phyloP scores from a whole-genome alignment of 2,797 vertebrate species.

The Meda fulgida region DNA sequence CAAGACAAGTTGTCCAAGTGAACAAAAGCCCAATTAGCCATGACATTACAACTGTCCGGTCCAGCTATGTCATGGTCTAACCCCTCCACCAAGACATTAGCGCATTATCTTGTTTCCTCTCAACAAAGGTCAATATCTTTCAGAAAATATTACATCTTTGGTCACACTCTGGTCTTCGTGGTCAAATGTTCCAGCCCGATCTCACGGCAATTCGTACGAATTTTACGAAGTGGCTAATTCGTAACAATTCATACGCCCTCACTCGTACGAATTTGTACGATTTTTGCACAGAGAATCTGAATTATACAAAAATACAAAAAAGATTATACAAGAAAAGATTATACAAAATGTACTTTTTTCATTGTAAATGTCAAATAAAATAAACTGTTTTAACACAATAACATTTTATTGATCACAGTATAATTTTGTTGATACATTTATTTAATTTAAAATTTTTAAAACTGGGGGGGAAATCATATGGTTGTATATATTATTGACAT shows the following conservation, averaged over 20 bases:
- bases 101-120: constrained; percentile 64
- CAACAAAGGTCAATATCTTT: constrained; percentile 55
- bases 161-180: constrained; percentile 60
- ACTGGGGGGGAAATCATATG: not conserved
- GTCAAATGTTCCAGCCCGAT: constrained; percentile 57
- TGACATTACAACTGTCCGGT: constrained; percentile 59
- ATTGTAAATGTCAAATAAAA: not conserved
- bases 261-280: no score
- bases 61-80: constrained; percentile 57
- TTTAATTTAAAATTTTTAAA: not conserved
- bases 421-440: not conserved
- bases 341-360: not conserved
- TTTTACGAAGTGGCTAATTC: no score
- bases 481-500: not conserved
- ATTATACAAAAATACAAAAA: not conserved
- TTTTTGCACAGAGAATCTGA: not conserved
- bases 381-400: not conserved
- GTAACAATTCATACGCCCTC: no score
- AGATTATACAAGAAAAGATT: not conserved
- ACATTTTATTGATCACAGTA: no score
- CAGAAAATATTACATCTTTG: constrained; percentile 44
- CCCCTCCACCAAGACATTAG: constrained; percentile 54
- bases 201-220: no score
- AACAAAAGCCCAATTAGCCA: constrained; percentile 53
- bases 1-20: constrained; percentile 37